Evolutionary conservation across 2,888 invertebrate genomes (phyloP).

Genomic region (Vesta saturnalis): DNA sequence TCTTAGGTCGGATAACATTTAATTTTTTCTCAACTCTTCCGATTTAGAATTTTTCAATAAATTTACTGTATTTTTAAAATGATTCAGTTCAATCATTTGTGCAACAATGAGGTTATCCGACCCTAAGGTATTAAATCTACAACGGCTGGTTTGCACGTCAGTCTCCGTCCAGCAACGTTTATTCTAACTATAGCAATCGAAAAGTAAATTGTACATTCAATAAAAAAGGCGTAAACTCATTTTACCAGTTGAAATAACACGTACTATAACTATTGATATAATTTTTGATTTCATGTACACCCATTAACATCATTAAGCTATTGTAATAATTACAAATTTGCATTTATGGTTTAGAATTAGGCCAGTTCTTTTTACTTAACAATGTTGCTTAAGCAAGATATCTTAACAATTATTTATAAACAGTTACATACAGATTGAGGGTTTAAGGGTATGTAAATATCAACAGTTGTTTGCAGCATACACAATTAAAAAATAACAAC

Average conservation of each 20-base stretch:
- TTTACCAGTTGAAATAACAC: slow-evolving; percentile 52
- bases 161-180: slow-evolving; percentile 62
- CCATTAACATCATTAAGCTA: slow-evolving; percentile 51
- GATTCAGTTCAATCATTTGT: slow-evolving; percentile 15
- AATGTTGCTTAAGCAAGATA: slow-evolving; percentile 6
- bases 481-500: slow-evolving; percentile 5
- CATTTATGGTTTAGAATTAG: slow-evolving; percentile 43
- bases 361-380: slow-evolving; percentile 15
- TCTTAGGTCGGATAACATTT: slow-evolving; percentile 61
- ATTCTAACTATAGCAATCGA: slow-evolving; percentile 57
- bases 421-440: slow-evolving; percentile 27
- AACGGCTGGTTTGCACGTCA: slow-evolving; percentile 63
- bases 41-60: neutral
- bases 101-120: slow-evolving; percentile 53
- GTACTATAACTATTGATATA: slow-evolving; percentile 54
- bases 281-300: slow-evolving; percentile 55
- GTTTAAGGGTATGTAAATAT: slow-evolving; percentile 7
- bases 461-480: neutral
- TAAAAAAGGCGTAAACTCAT: slow-evolving; percentile 48
- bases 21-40: slow-evolving; percentile 9
- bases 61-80: slow-evolving; percentile 1
- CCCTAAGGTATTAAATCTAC: slow-evolving; percentile 63
- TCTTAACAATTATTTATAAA: slow-evolving; percentile 4
- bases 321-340: slow-evolving; percentile 47
- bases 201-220: slow-evolving; percentile 50